phyloP scores from a whole-genome alignment of 2,113 vertebrate genomes.

The Cyanistes caeruleus region DNA sequence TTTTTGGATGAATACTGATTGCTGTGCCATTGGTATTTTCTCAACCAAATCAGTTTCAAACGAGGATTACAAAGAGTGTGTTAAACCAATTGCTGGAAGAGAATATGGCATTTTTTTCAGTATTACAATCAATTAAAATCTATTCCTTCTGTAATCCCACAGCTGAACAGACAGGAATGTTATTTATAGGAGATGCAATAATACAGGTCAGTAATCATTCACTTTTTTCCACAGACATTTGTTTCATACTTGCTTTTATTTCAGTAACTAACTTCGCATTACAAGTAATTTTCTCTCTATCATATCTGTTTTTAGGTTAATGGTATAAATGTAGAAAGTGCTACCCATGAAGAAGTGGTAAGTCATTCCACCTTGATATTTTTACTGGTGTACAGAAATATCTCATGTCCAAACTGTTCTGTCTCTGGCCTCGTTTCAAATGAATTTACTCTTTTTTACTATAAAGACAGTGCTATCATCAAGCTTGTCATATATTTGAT shows the following conservation, averaged over 20 bases:
- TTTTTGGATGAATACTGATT: neutral
- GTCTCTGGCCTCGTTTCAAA: neutral
- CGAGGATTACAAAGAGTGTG: neutral
- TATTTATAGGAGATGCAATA: slow-evolving; percentile 92
- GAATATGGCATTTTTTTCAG: slow-evolving; percentile 13
- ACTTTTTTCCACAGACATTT: neutral
- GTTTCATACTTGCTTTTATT: neutral
- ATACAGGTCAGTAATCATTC: slow-evolving; percentile 84
- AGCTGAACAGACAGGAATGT: slow-evolving; percentile 92
- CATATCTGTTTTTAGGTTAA: slow-evolving; percentile 82
- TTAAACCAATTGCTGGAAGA: neutral
- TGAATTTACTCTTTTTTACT: neutral
- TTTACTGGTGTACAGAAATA: neutral
- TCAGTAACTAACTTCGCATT: neutral
- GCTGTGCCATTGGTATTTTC: neutral
- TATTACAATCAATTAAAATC: slow-evolving; percentile 78
- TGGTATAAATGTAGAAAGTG: slow-evolving; percentile 89
- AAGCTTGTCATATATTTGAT: neutral
- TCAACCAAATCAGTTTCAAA: neutral
- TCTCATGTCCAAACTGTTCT: neutral
- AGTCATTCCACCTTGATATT: slow-evolving; percentile 69
- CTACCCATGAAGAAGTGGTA: slow-evolving; percentile 94
- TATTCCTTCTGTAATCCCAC: slow-evolving; percentile 71
- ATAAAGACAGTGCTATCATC: neutral
- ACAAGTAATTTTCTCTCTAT: slow-evolving; percentile 26